Evolutionary conservation across 2,113 vertebrate genomes (phyloP).

Genomic region (Neofelis nebulosa): DNA sequence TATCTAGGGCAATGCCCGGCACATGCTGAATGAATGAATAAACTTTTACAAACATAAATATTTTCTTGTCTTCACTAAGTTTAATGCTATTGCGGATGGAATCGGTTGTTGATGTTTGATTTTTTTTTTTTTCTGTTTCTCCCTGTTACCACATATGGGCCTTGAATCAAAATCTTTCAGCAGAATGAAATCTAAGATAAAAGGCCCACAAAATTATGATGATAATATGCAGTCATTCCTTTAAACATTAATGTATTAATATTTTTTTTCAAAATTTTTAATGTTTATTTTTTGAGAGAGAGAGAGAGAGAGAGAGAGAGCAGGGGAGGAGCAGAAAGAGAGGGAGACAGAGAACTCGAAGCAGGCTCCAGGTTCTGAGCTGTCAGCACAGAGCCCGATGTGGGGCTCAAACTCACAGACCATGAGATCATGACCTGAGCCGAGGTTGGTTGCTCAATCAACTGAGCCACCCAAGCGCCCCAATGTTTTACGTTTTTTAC

Average conservation of each 20-base stretch:
- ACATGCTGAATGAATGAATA: slow-evolving; percentile 58
- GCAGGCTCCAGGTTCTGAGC: too few species aligned
- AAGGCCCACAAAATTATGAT: slow-evolving; percentile 3
- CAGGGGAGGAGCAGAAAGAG: too few species aligned
- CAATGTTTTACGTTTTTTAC: neutral
- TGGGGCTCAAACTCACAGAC: too few species aligned
- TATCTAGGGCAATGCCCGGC: slow-evolving; percentile 43
- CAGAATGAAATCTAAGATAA: slow-evolving; percentile 34
- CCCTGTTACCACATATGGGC: neutral
- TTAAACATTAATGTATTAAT: slow-evolving; percentile 19
- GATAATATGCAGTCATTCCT: slow-evolving; percentile 3
- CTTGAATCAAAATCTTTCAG: slow-evolving; percentile 15
- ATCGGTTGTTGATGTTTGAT: neutral
- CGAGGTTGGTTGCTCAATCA: too few species aligned
- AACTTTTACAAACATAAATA: slow-evolving; percentile 20
- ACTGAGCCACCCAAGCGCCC: too few species aligned
- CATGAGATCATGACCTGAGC: too few species aligned
- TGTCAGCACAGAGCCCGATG: too few species aligned
- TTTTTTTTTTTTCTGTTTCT: slow-evolving; percentile 11
- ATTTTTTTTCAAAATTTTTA: neutral
- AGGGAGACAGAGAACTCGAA: too few species aligned
- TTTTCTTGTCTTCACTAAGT: slow-evolving; percentile 49
- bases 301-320: too few species aligned
- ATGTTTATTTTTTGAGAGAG: too few species aligned
- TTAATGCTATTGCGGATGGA: slow-evolving; percentile 31